Percentiles rank a stretch among this genome's conserved stretches.
Evolutionary conservation across 37 sponge, comb jelly and placozoan genomes (phyloP).

Genomic region (Chondrilla cf. caribensis): DNA sequence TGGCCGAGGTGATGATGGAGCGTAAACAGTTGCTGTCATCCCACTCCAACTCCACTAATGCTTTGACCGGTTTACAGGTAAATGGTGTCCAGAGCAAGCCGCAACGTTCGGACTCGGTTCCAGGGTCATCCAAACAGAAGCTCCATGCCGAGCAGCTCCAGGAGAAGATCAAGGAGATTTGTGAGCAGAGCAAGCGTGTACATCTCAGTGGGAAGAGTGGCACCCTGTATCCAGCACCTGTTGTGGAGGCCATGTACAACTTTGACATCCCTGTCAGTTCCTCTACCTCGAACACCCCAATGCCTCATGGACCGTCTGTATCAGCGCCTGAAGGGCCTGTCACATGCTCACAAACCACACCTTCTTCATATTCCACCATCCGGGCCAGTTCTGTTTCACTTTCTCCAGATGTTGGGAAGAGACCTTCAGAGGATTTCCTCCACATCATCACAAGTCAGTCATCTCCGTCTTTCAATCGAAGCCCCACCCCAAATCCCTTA

Average conservation of each 20-base stretch:
- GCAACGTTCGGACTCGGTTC: neutral
- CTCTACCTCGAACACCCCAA: neutral
- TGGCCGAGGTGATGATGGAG: constrained; percentile 17
- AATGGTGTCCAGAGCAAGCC: neutral
- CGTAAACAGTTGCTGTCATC: neutral
- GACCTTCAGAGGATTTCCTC: neutral
- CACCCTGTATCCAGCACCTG: constrained; percentile 8
- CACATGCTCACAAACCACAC: no score
- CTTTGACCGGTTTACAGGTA: neutral
- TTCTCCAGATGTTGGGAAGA: neutral
- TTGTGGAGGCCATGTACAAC: constrained; percentile 10
- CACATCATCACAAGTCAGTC: neutral
- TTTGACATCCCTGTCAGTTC: neutral
- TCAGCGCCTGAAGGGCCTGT: neutral
- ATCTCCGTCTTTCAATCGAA: neutral
- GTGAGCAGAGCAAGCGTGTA: constrained; percentile 8
- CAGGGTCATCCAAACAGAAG: neutral
- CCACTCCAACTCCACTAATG: neutral
- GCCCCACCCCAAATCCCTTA: neutral
- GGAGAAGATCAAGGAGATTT: constrained; percentile 17
- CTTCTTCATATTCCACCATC: neutral
- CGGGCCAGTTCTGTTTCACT: neutral
- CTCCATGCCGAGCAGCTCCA: constrained; percentile 15
- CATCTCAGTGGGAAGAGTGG: constrained; percentile 4
- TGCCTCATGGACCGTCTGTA: neutral